phyloP scores from a whole-genome alignment of 2,797 vertebrate species.

The Gastrophryne carolinensis region DNA sequence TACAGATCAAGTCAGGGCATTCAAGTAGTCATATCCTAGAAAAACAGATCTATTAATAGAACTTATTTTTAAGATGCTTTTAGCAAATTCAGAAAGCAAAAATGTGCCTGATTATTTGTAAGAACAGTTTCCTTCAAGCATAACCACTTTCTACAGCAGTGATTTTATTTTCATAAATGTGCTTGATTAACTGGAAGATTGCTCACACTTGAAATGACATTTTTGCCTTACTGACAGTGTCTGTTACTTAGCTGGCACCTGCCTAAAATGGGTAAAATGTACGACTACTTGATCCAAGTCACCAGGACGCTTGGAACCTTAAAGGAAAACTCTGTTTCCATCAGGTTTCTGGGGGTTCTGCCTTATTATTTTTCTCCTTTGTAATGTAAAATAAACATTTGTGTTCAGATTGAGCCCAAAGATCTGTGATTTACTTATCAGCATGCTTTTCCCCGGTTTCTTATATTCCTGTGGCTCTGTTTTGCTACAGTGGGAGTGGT shows the following conservation, averaged over 20 bases:
- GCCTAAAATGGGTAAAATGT: not conserved
- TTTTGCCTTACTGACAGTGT: not conserved
- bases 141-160: not conserved
- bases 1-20: not conserved
- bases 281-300: not conserved
- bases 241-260: not conserved
- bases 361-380: too few species aligned
- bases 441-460: too few species aligned
- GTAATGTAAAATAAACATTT: too few species aligned
- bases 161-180: slow-evolving; percentile 24
- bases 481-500: too few species aligned
- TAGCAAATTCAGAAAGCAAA: not conserved
- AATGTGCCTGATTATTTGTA: slow-evolving; percentile 4
- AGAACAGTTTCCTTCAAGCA: not conserved
- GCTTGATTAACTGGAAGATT: slow-evolving; percentile 26
- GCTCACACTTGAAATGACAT: not conserved
- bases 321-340: too few species aligned
- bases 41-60: not conserved
- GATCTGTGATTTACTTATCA: too few species aligned
- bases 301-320: too few species aligned
- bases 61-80: not conserved
- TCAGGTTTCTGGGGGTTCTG: too few species aligned
- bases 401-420: too few species aligned
- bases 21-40: not conserved
- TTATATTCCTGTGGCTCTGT: too few species aligned